A percentile compares a stretch with the other conserved stretches of the same genome.
phyloP scores from a whole-genome alignment of 2,797 vertebrate species.

The Brachymystax lenok region DNA sequence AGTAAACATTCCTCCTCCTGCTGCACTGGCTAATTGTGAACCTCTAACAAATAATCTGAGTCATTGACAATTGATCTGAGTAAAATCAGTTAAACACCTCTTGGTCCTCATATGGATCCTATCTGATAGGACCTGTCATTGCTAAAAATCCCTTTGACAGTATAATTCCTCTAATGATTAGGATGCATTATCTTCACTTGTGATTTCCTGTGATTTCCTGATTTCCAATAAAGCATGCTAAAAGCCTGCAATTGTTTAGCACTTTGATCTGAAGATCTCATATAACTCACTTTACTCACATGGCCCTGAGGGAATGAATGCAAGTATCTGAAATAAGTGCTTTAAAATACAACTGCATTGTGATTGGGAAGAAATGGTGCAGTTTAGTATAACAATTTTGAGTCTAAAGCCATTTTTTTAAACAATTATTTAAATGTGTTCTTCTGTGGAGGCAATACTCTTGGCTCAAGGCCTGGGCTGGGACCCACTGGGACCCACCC shows the following conservation, averaged over 20 bases:
- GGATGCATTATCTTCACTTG: background rate
- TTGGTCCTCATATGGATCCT: background rate
- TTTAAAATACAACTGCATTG: background rate
- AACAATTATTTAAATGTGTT: background rate
- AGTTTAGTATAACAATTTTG: background rate
- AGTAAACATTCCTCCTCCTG: background rate
- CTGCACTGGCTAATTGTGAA: background rate
- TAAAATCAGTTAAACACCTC: background rate
- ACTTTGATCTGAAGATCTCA: slow-evolving; percentile 27
- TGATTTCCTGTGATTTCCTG: slow-evolving; percentile 3
- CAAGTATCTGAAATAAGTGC: background rate
- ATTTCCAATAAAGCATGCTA: slow-evolving; percentile 22
- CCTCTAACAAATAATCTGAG: background rate
- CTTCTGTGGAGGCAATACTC: background rate
- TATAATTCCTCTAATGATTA: slow-evolving; percentile 1
- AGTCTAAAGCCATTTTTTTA: background rate
- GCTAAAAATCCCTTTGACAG: background rate
- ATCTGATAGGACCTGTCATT: background rate
- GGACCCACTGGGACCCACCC: slow-evolving; percentile 48
- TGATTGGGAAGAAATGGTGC: background rate
- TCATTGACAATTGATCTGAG: background rate
- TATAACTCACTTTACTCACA: background rate
- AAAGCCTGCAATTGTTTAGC: background rate
- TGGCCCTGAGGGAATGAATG: background rate
- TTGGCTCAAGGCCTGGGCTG: slow-evolving; percentile 12